Percentiles rank a stretch among this genome's conserved stretches.
phyloP scores from a whole-genome alignment of 2,113 vertebrate genomes.

The Herpailurus yagouaroundi region DNA sequence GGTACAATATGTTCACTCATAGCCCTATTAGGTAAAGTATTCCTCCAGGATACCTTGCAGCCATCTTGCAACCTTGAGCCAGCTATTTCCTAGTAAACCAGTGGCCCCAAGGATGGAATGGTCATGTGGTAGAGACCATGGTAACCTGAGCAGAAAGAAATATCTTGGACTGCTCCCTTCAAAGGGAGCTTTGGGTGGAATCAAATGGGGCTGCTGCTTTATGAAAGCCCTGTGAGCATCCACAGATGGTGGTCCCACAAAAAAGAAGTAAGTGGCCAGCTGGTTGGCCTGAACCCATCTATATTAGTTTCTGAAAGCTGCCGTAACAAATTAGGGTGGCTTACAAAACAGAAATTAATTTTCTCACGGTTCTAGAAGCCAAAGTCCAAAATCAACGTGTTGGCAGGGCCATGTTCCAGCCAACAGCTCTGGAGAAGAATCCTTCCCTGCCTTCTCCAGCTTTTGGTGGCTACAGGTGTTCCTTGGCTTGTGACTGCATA shows the following conservation, averaged over 20 bases:
- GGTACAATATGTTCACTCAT: background rate
- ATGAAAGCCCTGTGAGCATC: background rate
- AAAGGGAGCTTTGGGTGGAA: background rate
- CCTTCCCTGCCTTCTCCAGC: background rate
- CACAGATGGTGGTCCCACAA: background rate
- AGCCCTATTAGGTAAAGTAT: background rate
- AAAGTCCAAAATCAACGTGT: background rate
- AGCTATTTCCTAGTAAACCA: background rate
- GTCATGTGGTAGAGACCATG: background rate
- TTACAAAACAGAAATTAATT: constrained; percentile 7
- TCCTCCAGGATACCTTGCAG: background rate
- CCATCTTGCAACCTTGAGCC: background rate
- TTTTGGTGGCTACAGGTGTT: background rate
- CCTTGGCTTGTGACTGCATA: background rate
- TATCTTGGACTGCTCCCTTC: background rate
- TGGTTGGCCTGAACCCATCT: background rate
- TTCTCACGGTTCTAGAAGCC: background rate
- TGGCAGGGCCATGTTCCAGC: background rate
- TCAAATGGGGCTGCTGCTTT: background rate
- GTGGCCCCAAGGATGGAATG: background rate
- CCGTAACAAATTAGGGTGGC: background rate
- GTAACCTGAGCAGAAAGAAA: background rate
- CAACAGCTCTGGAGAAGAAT: background rate
- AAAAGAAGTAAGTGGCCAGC: background rate
- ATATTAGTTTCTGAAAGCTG: constrained; percentile 28